Conservation (phyloP, 2,888 invertebrate species). For the Caenorhabditis panamensis region DNA sequence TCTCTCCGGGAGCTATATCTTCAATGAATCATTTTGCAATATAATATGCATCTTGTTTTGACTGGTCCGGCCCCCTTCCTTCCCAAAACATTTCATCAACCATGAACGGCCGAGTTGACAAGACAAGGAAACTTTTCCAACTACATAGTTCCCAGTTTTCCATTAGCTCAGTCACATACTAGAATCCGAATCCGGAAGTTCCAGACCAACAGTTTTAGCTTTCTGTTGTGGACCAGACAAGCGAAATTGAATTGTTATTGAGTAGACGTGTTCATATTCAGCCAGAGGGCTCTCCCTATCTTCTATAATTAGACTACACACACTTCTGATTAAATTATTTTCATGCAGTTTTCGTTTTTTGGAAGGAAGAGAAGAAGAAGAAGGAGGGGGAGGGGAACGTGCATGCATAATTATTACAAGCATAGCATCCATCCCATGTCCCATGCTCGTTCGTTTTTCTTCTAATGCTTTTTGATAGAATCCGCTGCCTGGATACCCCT, state of each 20-base stretch:
- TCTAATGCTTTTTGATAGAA: constrained; percentile 15
- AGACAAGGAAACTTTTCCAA: constrained; percentile 20
- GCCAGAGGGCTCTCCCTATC: not conserved
- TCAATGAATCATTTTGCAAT: constrained; percentile 44
- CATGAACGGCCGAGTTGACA: constrained; percentile 37
- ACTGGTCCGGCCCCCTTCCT: constrained; percentile 3
- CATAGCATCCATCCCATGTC: constrained; percentile 3
- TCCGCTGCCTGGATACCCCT: constrained; percentile 25
- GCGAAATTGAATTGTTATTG: constrained; percentile 18
- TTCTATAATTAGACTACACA: constrained; percentile 36
- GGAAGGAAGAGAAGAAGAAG: not conserved
- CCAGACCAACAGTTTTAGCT: not conserved
- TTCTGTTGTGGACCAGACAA: constrained; percentile 1
- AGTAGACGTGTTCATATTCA: not conserved
- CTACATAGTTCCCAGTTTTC: not conserved
- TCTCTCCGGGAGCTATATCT: not conserved
- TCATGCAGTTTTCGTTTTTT: constrained; percentile 26
- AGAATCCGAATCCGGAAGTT: not conserved
- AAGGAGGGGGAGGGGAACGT: constrained; percentile 17
- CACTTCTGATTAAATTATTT: constrained; percentile 44
- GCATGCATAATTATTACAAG: constrained; percentile 38
- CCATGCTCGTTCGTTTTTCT: constrained; percentile 7
- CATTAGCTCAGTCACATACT: not conserved
- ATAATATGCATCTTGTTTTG: constrained; percentile 57
- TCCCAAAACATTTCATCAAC: constrained; percentile 44